Evolutionary conservation across 2,888 invertebrate genomes (phyloP).

Genomic region (Palloptera scutellata): DNA sequence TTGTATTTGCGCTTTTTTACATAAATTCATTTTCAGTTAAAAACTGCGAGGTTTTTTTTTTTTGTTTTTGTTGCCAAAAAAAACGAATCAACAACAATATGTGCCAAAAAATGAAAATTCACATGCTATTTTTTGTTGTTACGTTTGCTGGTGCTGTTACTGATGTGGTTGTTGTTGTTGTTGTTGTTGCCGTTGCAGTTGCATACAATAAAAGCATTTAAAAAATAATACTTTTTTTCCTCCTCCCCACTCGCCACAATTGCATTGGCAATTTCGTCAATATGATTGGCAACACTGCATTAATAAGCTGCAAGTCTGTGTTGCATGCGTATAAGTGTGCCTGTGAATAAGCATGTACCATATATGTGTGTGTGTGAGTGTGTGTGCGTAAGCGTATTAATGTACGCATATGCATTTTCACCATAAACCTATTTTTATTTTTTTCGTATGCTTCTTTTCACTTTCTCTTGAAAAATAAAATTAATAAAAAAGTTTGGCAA

Average conservation of each 20-base stretch:
- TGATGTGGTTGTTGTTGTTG: not conserved
- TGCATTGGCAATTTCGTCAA: constrained; percentile 51
- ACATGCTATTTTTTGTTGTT: constrained; percentile 22
- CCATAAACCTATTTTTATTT: constrained; percentile 32
- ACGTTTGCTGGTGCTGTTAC: constrained; percentile 8
- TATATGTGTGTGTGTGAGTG: constrained; percentile 10
- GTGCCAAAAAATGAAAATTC: constrained; percentile 35
- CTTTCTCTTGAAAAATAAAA: constrained; percentile 16
- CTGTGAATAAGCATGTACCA: no score
- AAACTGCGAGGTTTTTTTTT: constrained; percentile 14
- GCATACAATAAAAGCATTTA: constrained; percentile 8
- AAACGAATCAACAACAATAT: constrained; percentile 30
- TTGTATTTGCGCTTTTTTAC: constrained; percentile 42
- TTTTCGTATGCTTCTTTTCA: constrained; percentile 21
- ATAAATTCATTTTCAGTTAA: constrained; percentile 51
- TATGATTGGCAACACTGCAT: constrained; percentile 47
- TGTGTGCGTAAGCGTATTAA: constrained; percentile 20
- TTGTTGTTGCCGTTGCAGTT: not conserved
- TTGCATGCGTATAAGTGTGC: constrained; percentile 18
- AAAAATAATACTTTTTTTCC: not conserved
- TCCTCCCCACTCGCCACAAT: not conserved
- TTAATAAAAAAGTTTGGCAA: constrained; percentile 16
- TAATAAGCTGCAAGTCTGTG: constrained; percentile 48
- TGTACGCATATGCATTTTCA: constrained; percentile 24
- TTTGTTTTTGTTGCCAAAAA: constrained; percentile 37